phyloP scores from a whole-genome alignment of 2,113 vertebrate species.

The human region GRCh38 chr2:237818501-237819000 shows the following conservation, averaged over 20 bases:
- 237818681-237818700: neutral
- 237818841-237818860: neutral
- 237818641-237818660: neutral
- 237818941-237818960: conserved; percentile 67
- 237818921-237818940: neutral
- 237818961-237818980: conserved; percentile 53
- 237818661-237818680: neutral
- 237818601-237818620: neutral
- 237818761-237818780: too few relatives aligned
- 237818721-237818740: too few relatives aligned
- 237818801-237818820: neutral
- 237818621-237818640: neutral
- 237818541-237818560: neutral
- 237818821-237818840: neutral
- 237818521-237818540: fast-evolving
- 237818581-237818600: conserved; percentile 76
- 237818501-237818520: fast-evolving
- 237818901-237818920: conserved; percentile 54
- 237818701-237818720: neutral
- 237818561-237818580: conserved; percentile 1
- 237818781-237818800: neutral
- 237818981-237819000: neutral
- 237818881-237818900: conserved; percentile 30
- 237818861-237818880: neutral
- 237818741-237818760: too few relatives aligned